Evolutionary conservation across 92 coral and sea anemone species (phyloP).

Genomic region (Actinernus sp.): DNA sequence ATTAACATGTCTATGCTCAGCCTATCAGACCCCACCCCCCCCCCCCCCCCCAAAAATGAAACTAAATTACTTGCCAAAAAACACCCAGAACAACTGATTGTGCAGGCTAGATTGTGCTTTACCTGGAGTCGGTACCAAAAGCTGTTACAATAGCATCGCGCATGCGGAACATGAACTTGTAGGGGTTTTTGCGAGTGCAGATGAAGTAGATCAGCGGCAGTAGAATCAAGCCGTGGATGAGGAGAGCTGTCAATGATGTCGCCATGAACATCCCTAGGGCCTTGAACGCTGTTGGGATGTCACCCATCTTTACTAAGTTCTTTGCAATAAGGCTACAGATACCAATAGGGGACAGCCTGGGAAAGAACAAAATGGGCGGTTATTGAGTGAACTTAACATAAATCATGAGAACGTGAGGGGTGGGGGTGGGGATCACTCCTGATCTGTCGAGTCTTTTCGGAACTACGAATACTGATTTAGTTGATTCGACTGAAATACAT

Average conservation of each 20-base stretch:
- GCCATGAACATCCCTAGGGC: slow-evolving; percentile 83
- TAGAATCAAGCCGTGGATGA: slow-evolving; percentile 61
- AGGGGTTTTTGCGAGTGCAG: slow-evolving; percentile 76
- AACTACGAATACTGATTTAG: too few species aligned
- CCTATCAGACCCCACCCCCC: too few species aligned
- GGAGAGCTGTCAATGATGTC: slow-evolving; percentile 71
- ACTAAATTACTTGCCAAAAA: too few species aligned
- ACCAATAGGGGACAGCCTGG: slow-evolving; percentile 87
- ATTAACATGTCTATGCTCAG: too few species aligned
- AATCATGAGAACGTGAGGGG: too few species aligned
- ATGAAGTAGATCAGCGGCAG: slow-evolving; percentile 69
- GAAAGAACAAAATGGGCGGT: neutral
- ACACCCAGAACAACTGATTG: neutral
- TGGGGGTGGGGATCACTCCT: too few species aligned
- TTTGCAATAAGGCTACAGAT: slow-evolving; percentile 86
- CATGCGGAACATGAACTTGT: slow-evolving; percentile 65
- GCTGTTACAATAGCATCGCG: slow-evolving; percentile 91
- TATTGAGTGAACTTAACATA: too few species aligned
- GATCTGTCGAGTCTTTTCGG: too few species aligned
- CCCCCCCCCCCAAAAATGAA: too few species aligned
- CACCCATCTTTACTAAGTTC: slow-evolving; percentile 73
- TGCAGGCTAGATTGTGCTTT: neutral
- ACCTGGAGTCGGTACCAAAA: slow-evolving; percentile 90
- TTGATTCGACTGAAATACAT: too few species aligned
- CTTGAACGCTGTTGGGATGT: slow-evolving; percentile 53